Percentiles rank a stretch among this genome's conserved stretches.
These are phyloP conservation scores for Camponotus pennsylvanicus DNA, from an alignment of 1,140 invertebrate genomes.

Conservation along the genomic window DNA sequence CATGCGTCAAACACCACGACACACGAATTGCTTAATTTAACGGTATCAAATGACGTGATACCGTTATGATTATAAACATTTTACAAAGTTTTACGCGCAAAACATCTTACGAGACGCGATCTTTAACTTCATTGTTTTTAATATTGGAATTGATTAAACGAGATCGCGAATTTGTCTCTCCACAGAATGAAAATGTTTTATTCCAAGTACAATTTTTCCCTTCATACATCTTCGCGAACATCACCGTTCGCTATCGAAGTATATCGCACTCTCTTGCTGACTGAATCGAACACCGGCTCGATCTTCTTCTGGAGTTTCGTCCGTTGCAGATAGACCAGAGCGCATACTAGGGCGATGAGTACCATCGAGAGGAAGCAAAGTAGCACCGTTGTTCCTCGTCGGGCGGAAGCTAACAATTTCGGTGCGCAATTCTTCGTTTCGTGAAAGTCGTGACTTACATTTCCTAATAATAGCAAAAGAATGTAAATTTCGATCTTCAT, in stretches of 20 bases:
- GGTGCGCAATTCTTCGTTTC: constrained; percentile 77
- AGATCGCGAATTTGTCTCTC: not conserved
- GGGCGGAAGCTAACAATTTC: constrained; percentile 74
- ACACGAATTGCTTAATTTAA: not conserved
- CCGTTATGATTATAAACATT: not conserved
- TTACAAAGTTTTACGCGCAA: not conserved
- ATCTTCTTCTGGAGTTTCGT: constrained; percentile 87
- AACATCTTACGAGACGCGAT: not conserved
- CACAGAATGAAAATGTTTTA: not conserved
- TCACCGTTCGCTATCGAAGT: constrained; percentile 89
- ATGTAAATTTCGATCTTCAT: not conserved
- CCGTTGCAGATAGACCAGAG: constrained; percentile 88
- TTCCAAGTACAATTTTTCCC: not conserved
- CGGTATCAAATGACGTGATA: constrained; percentile 6
- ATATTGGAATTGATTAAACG: not conserved
- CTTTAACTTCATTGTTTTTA: not conserved
- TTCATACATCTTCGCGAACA: constrained; percentile 80
- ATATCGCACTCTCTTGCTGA: constrained; percentile 91
- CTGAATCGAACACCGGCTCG: constrained; percentile 88
- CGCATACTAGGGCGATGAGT: constrained; percentile 86
- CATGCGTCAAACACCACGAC: not conserved
- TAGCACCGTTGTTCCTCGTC: constrained; percentile 86
- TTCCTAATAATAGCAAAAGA: constrained; percentile 78
- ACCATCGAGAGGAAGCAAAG: constrained; percentile 87
- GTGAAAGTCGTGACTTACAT: constrained; percentile 74